These are phyloP conservation scores for Tamias sibiricus DNA, from an alignment of 2,113 vertebrate genomes.

Conservation along the genomic window DNA sequence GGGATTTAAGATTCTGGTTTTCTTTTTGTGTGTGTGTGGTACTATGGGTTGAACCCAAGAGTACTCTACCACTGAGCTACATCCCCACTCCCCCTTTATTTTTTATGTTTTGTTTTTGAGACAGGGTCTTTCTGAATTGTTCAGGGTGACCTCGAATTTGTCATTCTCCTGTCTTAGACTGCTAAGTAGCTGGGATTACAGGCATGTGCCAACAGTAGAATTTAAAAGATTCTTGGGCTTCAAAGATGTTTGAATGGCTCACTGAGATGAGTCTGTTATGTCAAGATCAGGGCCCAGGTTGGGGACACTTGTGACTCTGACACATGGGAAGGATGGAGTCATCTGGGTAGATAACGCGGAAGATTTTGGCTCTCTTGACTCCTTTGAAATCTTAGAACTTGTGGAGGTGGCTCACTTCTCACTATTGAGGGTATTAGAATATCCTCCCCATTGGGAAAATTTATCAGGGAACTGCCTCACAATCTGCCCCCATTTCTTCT, in stretches of 20 bases:
- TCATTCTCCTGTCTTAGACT: too few species aligned
- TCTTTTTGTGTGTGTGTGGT: too few species aligned
- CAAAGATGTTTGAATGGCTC: background rate
- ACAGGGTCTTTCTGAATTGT: too few species aligned
- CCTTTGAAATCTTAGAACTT: background rate
- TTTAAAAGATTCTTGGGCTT: background rate
- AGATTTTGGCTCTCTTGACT: background rate
- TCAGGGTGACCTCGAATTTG: too few species aligned
- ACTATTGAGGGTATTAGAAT: background rate
- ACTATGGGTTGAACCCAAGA: too few species aligned
- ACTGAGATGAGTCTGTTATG: background rate
- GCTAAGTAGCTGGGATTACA: too few species aligned
- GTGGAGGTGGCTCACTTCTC: background rate
- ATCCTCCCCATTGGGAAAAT: background rate
- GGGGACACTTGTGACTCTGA: background rate
- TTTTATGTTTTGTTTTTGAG: too few species aligned
- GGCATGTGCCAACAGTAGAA: too few species aligned
- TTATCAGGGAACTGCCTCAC: background rate
- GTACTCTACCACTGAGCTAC: too few species aligned
- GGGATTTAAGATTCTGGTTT: too few species aligned
- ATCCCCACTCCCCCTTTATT: too few species aligned
- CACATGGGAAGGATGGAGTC: background rate
- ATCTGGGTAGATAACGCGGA: background rate
- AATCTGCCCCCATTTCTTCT: background rate
- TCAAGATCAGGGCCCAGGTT: background rate